A percentile compares a stretch with the other conserved stretches of the same genome.
These are phyloP conservation scores for Eristalinus aeneus DNA, from an alignment of 2,888 invertebrate species.

Conservation along the genomic window DNA sequence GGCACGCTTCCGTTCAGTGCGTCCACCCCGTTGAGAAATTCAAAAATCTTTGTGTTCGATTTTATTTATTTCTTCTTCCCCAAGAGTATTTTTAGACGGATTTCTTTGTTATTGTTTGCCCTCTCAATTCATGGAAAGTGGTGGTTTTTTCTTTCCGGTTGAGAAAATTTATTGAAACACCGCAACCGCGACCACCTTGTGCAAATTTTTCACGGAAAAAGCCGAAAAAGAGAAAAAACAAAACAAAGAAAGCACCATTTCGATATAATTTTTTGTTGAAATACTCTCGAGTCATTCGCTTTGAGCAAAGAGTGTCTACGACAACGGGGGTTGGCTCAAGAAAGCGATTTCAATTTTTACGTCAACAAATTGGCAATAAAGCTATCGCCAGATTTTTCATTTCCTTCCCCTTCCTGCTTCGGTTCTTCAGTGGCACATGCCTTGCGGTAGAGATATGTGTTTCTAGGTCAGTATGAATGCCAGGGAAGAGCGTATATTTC, in stretches of 20 bases:
- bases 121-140: neutral
- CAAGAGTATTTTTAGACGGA: constrained; percentile 45
- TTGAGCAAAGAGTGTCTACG: neutral
- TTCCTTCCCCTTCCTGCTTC: neutral
- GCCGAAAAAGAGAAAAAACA: neutral
- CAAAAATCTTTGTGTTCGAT: neutral
- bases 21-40: constrained; percentile 16
- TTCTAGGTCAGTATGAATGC: neutral
- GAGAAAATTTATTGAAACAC: constrained; percentile 31
- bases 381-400: constrained; percentile 14
- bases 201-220: constrained; percentile 15
- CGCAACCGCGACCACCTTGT: constrained; percentile 52
- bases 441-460: neutral
- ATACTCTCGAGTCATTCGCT: constrained; percentile 4
- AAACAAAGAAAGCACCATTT: neutral
- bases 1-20: constrained; percentile 48
- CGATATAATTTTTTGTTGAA: neutral
- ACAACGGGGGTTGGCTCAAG: neutral
- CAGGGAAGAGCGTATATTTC: neutral
- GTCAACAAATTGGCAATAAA: constrained; percentile 13
- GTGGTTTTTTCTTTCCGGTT: constrained; percentile 32
- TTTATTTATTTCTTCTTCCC: neutral
- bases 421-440: neutral
- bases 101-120: neutral
- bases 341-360: constrained; percentile 8